These are phyloP conservation scores for Himalopsyche japonica DNA, from an alignment of 2,888 invertebrate species.

Conservation along the genomic window DNA sequence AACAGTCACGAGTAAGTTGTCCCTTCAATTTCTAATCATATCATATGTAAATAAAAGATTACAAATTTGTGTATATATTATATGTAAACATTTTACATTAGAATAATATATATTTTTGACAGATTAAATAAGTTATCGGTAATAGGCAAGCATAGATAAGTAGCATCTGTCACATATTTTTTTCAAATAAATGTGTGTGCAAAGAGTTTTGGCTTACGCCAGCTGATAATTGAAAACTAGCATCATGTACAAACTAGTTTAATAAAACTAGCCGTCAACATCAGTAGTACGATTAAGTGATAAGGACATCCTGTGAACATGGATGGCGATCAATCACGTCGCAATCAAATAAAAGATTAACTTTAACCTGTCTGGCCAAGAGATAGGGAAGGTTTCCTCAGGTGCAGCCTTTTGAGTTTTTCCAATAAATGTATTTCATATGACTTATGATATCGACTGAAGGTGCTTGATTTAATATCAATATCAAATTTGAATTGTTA, in stretches of 20 bases:
- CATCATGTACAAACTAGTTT: no score
- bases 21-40: neutral
- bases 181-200: neutral
- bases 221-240: neutral
- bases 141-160: neutral
- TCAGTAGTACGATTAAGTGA: neutral
- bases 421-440: no score
- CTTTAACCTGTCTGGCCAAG: neutral
- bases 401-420: no score
- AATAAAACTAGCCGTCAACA: neutral
- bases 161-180: neutral
- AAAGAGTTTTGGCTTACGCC: neutral
- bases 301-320: neutral
- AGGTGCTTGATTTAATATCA: no score
- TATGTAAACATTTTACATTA: neutral
- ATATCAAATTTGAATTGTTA: no score
- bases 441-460: no score
- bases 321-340: neutral
- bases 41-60: neutral
- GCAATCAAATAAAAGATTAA: neutral
- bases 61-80: neutral
- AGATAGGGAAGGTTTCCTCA: no score
- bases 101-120: neutral
- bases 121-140: neutral
- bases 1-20: no score